Percentiles rank a stretch among this genome's conserved stretches.
Evolutionary conservation across 23 tunicate genomes (phyloP).

Genomic region (Trididemnum clinides): DNA sequence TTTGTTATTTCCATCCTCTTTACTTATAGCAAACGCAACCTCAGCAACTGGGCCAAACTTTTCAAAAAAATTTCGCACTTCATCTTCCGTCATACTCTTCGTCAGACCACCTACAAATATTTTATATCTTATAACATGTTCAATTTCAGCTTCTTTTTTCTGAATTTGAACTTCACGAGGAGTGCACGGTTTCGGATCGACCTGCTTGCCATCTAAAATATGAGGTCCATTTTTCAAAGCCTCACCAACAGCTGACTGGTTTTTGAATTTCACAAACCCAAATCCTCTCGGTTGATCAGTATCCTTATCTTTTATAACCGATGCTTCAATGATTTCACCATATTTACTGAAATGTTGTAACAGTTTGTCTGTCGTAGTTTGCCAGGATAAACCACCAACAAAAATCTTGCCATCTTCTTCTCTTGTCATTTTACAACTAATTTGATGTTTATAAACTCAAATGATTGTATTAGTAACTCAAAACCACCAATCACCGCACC

Average conservation of each 20-base stretch:
- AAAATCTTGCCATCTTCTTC: slow-evolving; percentile 74
- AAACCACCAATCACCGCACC: too few species aligned
- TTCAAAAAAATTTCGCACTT: slow-evolving; percentile 38
- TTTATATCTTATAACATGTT: slow-evolving; percentile 40
- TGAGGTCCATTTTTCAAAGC: slow-evolving; percentile 49
- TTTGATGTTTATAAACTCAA: too few species aligned
- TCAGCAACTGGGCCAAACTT: slow-evolving; percentile 39
- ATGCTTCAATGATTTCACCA: slow-evolving; percentile 67
- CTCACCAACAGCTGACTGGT: slow-evolving; percentile 19
- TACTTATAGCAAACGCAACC: slow-evolving; percentile 49
- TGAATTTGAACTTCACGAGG: slow-evolving; percentile 48
- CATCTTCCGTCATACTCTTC: slow-evolving; percentile 38
- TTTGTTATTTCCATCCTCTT: slow-evolving; percentile 44
- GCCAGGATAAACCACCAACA: slow-evolving; percentile 74
- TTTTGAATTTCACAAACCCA: slow-evolving; percentile 82
- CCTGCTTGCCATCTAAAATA: slow-evolving; percentile 40
- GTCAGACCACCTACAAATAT: slow-evolving; percentile 60
- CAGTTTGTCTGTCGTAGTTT: slow-evolving; percentile 76
- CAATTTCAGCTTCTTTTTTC: slow-evolving; percentile 40
- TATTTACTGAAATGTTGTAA: slow-evolving; percentile 55
- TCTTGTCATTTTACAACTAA: too few species aligned
- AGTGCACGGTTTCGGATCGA: slow-evolving; percentile 65
- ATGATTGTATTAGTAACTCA: too few species aligned
- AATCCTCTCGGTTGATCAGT: slow-evolving; percentile 62
- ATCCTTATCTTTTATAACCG: slow-evolving; percentile 57